Conservation (phyloP, 1,140 invertebrate genomes). For the Gonatopus flavifemur region DNA sequence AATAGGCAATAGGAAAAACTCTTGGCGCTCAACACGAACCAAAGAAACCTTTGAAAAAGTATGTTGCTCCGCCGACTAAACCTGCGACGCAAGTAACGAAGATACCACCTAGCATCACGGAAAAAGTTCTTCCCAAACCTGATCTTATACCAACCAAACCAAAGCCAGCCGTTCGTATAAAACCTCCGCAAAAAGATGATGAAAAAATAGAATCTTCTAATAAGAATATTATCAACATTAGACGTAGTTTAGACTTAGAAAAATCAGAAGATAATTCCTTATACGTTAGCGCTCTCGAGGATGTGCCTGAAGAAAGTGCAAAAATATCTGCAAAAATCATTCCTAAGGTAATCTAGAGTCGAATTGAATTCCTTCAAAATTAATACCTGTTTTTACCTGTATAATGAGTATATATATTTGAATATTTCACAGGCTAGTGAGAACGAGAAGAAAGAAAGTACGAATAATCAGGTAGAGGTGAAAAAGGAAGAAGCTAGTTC, state of each 20-base stretch:
- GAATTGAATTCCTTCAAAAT: too few species aligned
- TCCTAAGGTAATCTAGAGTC: conserved; percentile 36
- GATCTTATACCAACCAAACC: conserved; percentile 27
- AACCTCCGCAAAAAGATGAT: conserved; percentile 42
- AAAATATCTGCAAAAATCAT: conserved; percentile 27
- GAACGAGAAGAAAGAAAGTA: conserved; percentile 4
- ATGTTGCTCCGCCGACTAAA: conserved; percentile 22
- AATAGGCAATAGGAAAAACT: conserved; percentile 49
- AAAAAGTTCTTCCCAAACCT: conserved; percentile 22
- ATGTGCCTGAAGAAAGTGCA: conserved; percentile 52
- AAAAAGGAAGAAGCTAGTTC: not conserved
- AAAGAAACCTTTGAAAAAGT: conserved; percentile 40
- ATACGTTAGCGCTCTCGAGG: conserved; percentile 76
- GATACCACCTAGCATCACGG: conserved; percentile 15
- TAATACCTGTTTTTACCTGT: too few species aligned
- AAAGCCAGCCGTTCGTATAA: conserved; percentile 28
- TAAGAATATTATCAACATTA: conserved; percentile 31
- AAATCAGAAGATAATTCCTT: conserved; percentile 68
- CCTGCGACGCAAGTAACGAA: conserved; percentile 15
- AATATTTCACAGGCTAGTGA: conserved; percentile 10
- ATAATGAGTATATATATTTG: too few species aligned
- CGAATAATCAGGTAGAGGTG: not conserved
- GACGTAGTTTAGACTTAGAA: conserved; percentile 56
- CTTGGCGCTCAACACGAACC: conserved; percentile 32
- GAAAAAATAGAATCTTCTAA: conserved; percentile 31